Percentiles rank a stretch among this genome's conserved stretches.
Evolutionary conservation across 2,113 vertebrate species (phyloP).

Genomic region (Notothenia coriiceps): DNA sequence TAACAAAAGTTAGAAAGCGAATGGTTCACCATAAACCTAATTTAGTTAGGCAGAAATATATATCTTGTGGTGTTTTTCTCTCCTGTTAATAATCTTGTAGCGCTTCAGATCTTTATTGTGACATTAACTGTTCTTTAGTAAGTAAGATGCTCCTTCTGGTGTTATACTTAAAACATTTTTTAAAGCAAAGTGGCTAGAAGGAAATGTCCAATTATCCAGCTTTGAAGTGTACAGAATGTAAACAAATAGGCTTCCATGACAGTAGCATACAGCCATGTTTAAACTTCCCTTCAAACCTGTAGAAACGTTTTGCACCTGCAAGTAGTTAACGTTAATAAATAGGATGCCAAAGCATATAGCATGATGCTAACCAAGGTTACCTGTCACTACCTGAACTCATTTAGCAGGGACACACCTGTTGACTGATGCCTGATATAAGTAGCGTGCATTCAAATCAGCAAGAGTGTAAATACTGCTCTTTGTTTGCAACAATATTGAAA

Average conservation of each 20-base stretch:
- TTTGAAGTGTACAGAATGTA: no score
- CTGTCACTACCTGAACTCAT: neutral
- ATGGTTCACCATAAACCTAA: no score
- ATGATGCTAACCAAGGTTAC: conserved; percentile 56
- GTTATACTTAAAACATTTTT: neutral
- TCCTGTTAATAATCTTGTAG: neutral
- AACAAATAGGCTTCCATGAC: no score
- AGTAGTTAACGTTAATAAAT: conserved; percentile 13
- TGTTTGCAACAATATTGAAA: neutral
- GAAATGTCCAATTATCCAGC: neutral
- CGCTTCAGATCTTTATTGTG: neutral
- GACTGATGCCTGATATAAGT: conserved; percentile 2
- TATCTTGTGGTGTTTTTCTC: neutral
- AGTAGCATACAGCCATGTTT: neutral
- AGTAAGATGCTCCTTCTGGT: neutral
- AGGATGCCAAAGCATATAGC: conserved; percentile 13
- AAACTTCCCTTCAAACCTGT: neutral
- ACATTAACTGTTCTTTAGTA: neutral
- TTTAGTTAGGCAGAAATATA: no score
- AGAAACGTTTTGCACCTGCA: neutral
- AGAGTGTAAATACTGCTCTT: neutral
- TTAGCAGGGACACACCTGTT: neutral
- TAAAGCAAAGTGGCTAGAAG: neutral
- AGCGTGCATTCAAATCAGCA: neutral
- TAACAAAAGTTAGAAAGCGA: no score